phyloP scores from a whole-genome alignment of 1,140 invertebrate species.

The Frieseomelitta varia region DNA sequence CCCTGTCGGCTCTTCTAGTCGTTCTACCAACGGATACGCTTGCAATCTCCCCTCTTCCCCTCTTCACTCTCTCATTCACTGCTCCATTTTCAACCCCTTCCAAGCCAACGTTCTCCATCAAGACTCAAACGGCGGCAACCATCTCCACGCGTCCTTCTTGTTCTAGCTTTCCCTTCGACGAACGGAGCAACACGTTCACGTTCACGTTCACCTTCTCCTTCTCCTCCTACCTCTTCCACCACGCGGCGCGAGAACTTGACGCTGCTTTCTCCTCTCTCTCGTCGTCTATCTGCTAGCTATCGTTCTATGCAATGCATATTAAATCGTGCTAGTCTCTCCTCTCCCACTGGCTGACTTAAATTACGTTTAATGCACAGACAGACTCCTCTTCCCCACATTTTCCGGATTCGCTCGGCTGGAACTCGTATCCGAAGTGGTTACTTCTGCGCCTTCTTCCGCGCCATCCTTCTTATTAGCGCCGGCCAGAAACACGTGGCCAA shows the following conservation, averaged over 20 bases:
- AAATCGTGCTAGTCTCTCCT: background rate
- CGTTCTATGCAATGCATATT: conserved; percentile 40
- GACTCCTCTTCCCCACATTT: background rate
- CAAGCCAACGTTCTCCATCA: conserved; percentile 23
- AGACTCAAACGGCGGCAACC: conserved; percentile 16
- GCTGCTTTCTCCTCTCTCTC: conserved; percentile 14
- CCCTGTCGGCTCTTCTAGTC: conserved; percentile 42
- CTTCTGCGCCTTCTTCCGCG: conserved; percentile 37
- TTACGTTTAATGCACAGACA: conserved; percentile 16
- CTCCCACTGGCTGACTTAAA: conserved; percentile 17
- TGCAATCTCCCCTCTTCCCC: background rate
- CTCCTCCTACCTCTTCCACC: too few relatives aligned
- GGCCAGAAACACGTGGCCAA: background rate
- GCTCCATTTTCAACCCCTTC: background rate
- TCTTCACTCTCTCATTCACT: too few relatives aligned
- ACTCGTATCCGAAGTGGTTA: conserved; percentile 30
- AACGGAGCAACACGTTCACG: conserved; percentile 22
- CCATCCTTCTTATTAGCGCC: conserved; percentile 22
- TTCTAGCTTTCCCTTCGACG: background rate
- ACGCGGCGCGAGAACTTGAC: conserved; percentile 35
- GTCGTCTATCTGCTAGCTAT: conserved; percentile 32
- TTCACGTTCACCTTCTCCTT: too few relatives aligned
- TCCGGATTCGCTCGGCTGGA: too few relatives aligned
- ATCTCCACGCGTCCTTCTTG: conserved; percentile 19
- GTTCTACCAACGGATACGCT: conserved; percentile 42